phyloP scores from a whole-genome alignment of 2,888 invertebrate genomes.

The Lasioglossum malachurum region DNA sequence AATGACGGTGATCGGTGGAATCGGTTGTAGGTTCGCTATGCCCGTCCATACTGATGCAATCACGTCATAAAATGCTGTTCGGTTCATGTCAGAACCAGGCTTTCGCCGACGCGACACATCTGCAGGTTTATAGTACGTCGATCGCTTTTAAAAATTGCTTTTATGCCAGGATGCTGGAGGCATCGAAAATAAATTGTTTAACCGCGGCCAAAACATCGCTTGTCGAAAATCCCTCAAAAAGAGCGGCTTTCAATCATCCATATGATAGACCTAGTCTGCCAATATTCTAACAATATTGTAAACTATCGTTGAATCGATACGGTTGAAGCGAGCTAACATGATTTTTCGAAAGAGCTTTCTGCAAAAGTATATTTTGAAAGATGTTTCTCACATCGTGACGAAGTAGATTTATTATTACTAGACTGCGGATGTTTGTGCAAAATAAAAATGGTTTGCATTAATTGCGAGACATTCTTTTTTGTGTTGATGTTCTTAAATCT shows the following conservation, averaged over 20 bases:
- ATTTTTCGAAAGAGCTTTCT: background rate
- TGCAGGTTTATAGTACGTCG: background rate
- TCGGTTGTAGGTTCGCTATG: background rate
- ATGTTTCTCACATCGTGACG: background rate
- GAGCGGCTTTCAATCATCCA: background rate
- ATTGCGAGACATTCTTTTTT: no score
- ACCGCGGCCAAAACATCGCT: background rate
- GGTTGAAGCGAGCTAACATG: background rate
- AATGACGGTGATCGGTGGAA: conserved; percentile 12
- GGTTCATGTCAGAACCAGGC: background rate
- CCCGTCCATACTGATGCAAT: conserved; percentile 4
- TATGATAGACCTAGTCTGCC: background rate
- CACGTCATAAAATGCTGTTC: background rate
- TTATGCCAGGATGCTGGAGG: background rate
- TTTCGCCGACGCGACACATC: background rate
- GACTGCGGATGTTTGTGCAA: background rate
- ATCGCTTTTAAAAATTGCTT: background rate
- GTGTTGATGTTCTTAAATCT: no score
- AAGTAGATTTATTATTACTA: background rate
- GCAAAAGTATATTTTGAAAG: background rate
- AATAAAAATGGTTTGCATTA: background rate
- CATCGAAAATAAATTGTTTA: background rate
- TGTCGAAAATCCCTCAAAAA: background rate
- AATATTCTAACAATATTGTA: background rate
- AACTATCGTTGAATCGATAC: background rate